phyloP scores from a whole-genome alignment of 2,113 vertebrate species.

The Mobula birostris region DNA sequence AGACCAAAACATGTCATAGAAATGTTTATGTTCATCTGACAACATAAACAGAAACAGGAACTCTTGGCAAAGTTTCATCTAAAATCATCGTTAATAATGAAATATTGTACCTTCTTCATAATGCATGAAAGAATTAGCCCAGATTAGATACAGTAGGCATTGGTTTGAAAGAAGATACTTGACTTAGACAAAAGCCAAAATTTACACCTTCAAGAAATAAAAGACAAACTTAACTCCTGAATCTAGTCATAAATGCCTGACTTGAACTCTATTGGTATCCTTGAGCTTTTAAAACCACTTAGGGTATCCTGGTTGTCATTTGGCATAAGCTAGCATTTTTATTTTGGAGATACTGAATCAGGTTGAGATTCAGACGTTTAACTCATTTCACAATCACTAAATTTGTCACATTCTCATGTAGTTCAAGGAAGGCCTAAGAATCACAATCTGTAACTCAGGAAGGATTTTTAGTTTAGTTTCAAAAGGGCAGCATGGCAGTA shows the following conservation, averaged over 20 bases:
- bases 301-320: neutral
- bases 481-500: neutral
- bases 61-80: too few relatives aligned
- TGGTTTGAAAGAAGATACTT: too few relatives aligned
- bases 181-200: too few relatives aligned
- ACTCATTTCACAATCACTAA: neutral
- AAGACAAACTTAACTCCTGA: too few relatives aligned
- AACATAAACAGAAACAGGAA: too few relatives aligned
- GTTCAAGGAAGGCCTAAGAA: neutral
- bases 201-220: too few relatives aligned
- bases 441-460: neutral
- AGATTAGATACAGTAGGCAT: too few relatives aligned
- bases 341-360: neutral
- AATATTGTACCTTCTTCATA: too few relatives aligned
- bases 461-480: neutral
- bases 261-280: neutral
- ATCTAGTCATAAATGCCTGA: neutral
- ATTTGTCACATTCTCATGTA: neutral
- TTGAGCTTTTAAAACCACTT: neutral
- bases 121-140: too few relatives aligned
- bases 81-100: too few relatives aligned
- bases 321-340: neutral
- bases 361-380: neutral
- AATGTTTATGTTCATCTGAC: too few relatives aligned
- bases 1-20: too few relatives aligned